Evolutionary conservation across 2,888 invertebrate species (phyloP).

Genomic region (Callosobruchus maculatus): DNA sequence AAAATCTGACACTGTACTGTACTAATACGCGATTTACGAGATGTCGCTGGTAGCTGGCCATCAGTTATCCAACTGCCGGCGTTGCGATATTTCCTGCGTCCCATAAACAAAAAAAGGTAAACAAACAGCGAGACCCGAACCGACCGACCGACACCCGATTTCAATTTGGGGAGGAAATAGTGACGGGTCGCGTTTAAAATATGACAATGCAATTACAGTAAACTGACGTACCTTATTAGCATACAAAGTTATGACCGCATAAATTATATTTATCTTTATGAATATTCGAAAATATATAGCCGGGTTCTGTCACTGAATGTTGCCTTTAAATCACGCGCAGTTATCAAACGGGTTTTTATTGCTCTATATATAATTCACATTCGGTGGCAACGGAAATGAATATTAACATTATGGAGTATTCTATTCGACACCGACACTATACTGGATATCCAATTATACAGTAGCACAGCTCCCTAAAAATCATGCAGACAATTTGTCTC

Average conservation of each 20-base stretch:
- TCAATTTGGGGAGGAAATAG: constrained; percentile 16
- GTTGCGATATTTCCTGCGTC: not conserved
- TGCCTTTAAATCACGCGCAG: constrained; percentile 35
- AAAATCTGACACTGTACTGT: too few relatives aligned
- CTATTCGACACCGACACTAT: not conserved
- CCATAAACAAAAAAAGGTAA: not conserved
- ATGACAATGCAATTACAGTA: constrained; percentile 43
- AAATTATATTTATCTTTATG: constrained; percentile 43
- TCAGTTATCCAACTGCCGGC: not conserved
- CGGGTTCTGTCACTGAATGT: constrained; percentile 35
- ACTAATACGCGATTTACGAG: not conserved
- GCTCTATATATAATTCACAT: constrained; percentile 15
- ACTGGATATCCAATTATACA: not conserved
- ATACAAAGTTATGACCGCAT: constrained; percentile 38
- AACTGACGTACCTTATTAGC: constrained; percentile 39
- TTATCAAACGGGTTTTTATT: constrained; percentile 27
- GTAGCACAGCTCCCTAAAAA: too few relatives aligned
- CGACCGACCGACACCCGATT: not conserved
- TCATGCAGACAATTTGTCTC: too few relatives aligned
- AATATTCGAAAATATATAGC: constrained; percentile 40
- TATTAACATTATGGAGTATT: not conserved
- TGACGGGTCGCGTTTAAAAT: constrained; percentile 16
- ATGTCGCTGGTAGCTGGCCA: not conserved
- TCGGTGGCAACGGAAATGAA: constrained; percentile 11
- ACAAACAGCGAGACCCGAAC: not conserved